Conservation (phyloP, 1,140 invertebrate species). For the Bombus waltoni region DNA sequence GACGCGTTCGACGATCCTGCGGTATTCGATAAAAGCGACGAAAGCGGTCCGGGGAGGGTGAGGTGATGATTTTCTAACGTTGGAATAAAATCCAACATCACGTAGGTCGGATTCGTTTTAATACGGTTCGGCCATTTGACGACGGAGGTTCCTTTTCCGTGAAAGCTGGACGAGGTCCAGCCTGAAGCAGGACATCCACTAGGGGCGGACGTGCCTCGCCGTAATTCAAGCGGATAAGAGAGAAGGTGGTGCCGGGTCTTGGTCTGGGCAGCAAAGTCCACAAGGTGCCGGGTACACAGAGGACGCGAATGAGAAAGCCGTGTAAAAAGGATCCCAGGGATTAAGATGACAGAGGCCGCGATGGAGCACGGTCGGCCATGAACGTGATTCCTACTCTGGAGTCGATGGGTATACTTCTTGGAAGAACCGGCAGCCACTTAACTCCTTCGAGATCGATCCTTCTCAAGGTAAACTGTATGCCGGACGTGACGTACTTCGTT, state of each 20-base stretch:
- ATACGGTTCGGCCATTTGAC: slow-evolving; percentile 60
- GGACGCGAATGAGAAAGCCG: slow-evolving; percentile 71
- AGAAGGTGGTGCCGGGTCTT: slow-evolving; percentile 58
- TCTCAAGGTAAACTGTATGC: slow-evolving; percentile 59
- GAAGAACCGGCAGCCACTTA: slow-evolving; percentile 57
- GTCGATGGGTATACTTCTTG: slow-evolving; percentile 63
- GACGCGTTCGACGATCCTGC: too few species aligned
- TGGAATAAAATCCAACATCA: slow-evolving; percentile 62
- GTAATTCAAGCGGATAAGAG: slow-evolving; percentile 78
- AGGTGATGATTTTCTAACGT: slow-evolving; percentile 26
- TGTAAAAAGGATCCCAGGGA: slow-evolving; percentile 73
- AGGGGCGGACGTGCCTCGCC: slow-evolving; percentile 71
- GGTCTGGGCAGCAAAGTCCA: slow-evolving; percentile 62
- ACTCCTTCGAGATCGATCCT: slow-evolving; percentile 62
- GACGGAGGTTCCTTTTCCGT: slow-evolving; percentile 53
- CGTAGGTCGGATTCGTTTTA: slow-evolving; percentile 64
- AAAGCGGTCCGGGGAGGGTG: too few species aligned
- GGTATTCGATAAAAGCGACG: background rate
- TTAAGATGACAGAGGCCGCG: slow-evolving; percentile 74
- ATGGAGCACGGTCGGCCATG: slow-evolving; percentile 51
- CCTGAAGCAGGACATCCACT: slow-evolving; percentile 54
- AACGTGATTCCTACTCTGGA: slow-evolving; percentile 71
- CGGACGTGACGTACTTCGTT: slow-evolving; percentile 61
- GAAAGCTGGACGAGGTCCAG: slow-evolving; percentile 71
- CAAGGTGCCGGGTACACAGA: slow-evolving; percentile 66